Conservation (phyloP, 2,888 invertebrate genomes). For the Orthonevra nobilis region DNA sequence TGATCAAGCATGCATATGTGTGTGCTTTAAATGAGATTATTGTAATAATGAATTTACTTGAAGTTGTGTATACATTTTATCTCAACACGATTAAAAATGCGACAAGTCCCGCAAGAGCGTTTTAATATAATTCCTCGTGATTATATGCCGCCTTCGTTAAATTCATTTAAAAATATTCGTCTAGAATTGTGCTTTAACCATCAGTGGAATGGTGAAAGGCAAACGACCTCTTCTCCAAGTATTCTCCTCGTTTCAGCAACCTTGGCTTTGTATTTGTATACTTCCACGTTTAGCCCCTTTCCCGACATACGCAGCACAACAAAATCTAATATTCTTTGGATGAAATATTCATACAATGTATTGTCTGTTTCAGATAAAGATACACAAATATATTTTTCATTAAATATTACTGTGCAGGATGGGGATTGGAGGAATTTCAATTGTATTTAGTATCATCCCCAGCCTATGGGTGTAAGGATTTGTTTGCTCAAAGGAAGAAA, state of each 20-base stretch:
- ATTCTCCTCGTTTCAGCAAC: background rate
- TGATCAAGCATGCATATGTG: too few relatives aligned
- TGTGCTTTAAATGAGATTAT: too few relatives aligned
- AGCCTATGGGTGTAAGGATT: constrained; percentile 17
- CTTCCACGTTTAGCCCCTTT: background rate
- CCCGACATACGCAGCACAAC: background rate
- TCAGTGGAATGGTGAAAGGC: constrained; percentile 23
- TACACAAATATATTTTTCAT: constrained; percentile 14
- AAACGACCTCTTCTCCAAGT: constrained; percentile 44
- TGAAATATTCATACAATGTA: constrained; percentile 5
- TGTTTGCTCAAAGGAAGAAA: constrained; percentile 13
- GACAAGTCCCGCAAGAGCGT: constrained; percentile 17
- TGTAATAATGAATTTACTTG: constrained; percentile 12
- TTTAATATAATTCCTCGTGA: constrained; percentile 10
- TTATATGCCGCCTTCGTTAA: constrained; percentile 39
- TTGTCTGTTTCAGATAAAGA: constrained; percentile 18
- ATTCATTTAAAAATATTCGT: constrained; percentile 22
- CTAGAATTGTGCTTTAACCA: constrained; percentile 1
- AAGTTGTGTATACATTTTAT: constrained; percentile 8
- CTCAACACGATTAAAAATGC: constrained; percentile 16
- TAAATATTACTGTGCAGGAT: background rate
- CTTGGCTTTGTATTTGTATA: background rate
- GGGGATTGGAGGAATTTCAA: background rate
- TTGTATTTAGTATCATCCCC: constrained; percentile 1
- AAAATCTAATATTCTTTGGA: background rate